Evolutionary conservation across 2,888 invertebrate genomes (phyloP).

Genomic region (Linyphia triangularis): DNA sequence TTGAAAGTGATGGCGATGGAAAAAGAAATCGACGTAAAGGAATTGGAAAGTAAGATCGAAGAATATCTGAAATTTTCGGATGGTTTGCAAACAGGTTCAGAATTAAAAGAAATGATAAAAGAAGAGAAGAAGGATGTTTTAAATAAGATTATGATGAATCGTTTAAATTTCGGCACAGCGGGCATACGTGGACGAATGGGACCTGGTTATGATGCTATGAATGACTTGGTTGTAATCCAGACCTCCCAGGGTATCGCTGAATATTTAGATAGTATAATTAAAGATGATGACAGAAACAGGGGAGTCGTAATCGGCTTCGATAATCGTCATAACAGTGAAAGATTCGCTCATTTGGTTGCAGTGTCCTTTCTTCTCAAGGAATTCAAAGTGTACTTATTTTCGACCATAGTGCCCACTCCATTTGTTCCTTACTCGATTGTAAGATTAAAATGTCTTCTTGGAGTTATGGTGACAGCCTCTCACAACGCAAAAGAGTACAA

Average conservation of each 20-base stretch:
- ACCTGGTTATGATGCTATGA: neutral
- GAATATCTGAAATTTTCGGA: neutral
- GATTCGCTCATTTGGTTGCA: constrained; percentile 93
- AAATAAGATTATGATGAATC: neutral
- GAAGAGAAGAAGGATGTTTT: neutral
- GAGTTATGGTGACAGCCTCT: constrained; percentile 96
- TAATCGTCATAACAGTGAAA: constrained; percentile 79
- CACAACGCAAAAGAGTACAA: constrained; percentile 98
- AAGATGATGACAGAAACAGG: neutral
- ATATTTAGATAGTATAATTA: neutral
- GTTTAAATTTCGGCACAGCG: neutral
- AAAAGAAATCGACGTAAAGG: neutral
- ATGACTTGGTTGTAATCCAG: neutral
- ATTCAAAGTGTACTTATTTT: constrained; percentile 90
- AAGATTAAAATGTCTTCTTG: constrained; percentile 87
- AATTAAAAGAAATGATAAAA: neutral
- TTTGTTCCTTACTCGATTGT: constrained; percentile 92
- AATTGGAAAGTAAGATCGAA: neutral
- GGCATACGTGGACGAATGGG: neutral
- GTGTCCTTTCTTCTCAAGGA: constrained; percentile 88
- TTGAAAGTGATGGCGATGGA: neutral
- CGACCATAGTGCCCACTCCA: constrained; percentile 92
- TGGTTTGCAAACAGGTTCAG: neutral
- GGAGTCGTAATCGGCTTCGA: neutral
- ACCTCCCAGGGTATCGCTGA: neutral